Evolutionary conservation across 2,113 vertebrate genomes (phyloP), one percentile per base, ranked within the genome.

Genomic region (Pelobates fuscus): DNA sequence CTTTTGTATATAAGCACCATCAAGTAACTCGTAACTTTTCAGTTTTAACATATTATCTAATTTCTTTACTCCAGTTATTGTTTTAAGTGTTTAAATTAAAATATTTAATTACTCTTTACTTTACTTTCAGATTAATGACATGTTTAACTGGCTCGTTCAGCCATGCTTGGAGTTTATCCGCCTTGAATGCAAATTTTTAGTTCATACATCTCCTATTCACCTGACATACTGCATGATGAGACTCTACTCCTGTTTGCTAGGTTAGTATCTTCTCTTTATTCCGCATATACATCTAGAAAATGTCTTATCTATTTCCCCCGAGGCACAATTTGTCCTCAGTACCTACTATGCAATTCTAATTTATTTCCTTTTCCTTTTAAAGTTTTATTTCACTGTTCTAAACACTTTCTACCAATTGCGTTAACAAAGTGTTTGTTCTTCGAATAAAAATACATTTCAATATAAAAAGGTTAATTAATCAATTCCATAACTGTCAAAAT

Each of bases 111-210:
- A 30, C 65, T 66, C 43, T 74, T 52, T 65, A 84, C 78, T 87
- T 70, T 84, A 15, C 65, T 86, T 81, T 74, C 77, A 97, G 95
- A 81, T 98, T 55, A 68, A 82, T 67, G 89, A 91, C 79, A 81
- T 98, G 82, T 98, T 96, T 81, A 84, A 89, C 81, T 96, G 96
- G 96, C 86, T 98, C 0, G 78, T 98, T 20, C 88, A 95, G 67
- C 95, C 95, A 5, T 94, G 91, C 76, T 84, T 98, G 84, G 89
- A 96, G 6, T 98, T 97, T 65, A 79, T 92, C 82, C 81, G 84
- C 11, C 82, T 80, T 23, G 81, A 89, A 0, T 94, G 96, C 85
- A 93, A 86, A 76, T 91, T 89, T 72, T 27, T 94, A 27, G 85
- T 98, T n/a, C 89, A 91, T 73, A 95, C 95, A 0, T 97, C 95